Evolutionary conservation across 2,888 invertebrate species (phyloP).

Genomic region (Paralinhomoeus sp.): DNA sequence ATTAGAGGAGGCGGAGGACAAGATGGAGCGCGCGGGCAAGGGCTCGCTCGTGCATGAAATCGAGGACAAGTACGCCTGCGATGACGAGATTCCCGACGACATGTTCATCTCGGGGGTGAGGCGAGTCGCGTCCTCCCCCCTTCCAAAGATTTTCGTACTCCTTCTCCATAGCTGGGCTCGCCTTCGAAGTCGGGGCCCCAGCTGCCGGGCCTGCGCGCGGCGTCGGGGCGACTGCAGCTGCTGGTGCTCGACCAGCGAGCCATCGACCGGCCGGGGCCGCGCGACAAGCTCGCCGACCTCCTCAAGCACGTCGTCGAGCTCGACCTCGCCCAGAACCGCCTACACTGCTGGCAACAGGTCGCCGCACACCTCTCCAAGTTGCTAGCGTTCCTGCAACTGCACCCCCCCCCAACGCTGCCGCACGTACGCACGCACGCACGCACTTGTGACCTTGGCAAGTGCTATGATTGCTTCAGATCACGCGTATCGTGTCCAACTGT

Average conservation of each 20-base stretch:
- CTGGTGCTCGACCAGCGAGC: slow-evolving; percentile 4
- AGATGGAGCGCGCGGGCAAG: too few species aligned
- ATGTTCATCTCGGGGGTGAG: background rate
- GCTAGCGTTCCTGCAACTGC: too few species aligned
- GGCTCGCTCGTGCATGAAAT: slow-evolving; percentile 1
- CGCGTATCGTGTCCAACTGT: slow-evolving; percentile 61
- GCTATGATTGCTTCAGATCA: slow-evolving; percentile 38
- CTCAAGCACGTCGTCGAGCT: slow-evolving; percentile 53
- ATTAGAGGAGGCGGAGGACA: background rate
- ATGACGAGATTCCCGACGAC: background rate
- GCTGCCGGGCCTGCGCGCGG: slow-evolving; percentile 1
- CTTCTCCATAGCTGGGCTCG: too few species aligned
- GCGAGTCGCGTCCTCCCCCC: too few species aligned
- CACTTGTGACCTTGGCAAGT: too few species aligned
- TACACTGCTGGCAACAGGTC: slow-evolving; percentile 65
- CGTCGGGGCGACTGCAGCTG: slow-evolving; percentile 2
- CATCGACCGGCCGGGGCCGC: slow-evolving; percentile 6
- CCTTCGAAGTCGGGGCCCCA: background rate
- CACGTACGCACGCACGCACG: too few species aligned
- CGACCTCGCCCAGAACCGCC: slow-evolving; percentile 70
- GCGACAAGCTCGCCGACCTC: slow-evolving; percentile 7
- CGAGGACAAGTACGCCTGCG: slow-evolving; percentile 1
- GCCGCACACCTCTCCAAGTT: too few species aligned
- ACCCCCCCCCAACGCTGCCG: too few species aligned
- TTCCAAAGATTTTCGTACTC: too few species aligned